Percentiles rank a stretch among this genome's conserved stretches.
These are phyloP conservation scores for Dichetophora obliterata DNA, from an alignment of 2,888 invertebrate species.

Conservation along the genomic window DNA sequence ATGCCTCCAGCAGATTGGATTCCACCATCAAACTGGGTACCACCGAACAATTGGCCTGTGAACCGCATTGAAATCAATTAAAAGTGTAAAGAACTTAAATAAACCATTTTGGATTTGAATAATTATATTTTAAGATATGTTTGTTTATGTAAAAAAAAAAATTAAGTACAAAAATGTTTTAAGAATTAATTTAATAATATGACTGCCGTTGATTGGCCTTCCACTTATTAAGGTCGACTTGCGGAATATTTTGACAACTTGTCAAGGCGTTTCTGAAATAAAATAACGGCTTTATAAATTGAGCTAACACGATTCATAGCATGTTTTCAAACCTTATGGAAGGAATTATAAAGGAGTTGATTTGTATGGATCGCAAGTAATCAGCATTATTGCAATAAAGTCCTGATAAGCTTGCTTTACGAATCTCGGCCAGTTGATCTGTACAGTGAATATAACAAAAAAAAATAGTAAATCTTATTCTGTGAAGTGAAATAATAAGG, in stretches of 20 bases:
- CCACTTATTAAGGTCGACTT: constrained; percentile 59
- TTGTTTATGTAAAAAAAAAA: background rate
- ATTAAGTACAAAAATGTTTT: background rate
- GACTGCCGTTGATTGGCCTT: constrained; percentile 49
- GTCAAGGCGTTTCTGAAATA: constrained; percentile 54
- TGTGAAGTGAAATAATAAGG: too few species aligned
- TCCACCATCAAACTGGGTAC: too few species aligned
- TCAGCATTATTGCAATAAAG: constrained; percentile 83
- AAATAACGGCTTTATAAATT: background rate
- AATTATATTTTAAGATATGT: too few species aligned
- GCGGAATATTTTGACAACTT: constrained; percentile 56
- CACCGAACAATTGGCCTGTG: too few species aligned
- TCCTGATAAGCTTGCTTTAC: constrained; percentile 81
- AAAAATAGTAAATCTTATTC: too few species aligned
- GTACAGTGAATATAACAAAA: background rate
- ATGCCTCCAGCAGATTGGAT: too few species aligned
- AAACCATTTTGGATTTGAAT: too few species aligned
- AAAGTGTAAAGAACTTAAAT: too few species aligned
- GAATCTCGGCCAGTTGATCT: constrained; percentile 81
- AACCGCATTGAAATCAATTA: too few species aligned
- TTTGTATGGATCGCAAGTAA: constrained; percentile 74
- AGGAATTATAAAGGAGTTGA: constrained; percentile 63
- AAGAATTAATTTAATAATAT: background rate
- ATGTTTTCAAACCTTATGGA: constrained; percentile 52
- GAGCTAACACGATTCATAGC: background rate